These are phyloP conservation scores for Enteromius paludinosus DNA, from an alignment of 2,797 vertebrate species.

Conservation along the genomic window DNA sequence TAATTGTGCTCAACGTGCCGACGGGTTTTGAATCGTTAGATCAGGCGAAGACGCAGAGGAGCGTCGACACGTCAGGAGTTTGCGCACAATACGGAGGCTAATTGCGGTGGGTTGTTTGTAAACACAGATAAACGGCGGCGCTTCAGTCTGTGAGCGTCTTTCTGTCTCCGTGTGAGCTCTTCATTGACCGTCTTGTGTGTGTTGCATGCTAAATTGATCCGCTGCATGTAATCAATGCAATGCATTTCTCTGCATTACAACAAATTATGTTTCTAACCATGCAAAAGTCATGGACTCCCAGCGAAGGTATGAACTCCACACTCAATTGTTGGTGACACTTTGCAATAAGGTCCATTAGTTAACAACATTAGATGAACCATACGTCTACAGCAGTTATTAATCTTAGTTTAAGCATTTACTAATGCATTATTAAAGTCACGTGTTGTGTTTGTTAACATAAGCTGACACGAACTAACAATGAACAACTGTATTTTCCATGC, in stretches of 20 bases:
- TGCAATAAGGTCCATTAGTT: too few species aligned
- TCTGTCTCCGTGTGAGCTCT: background rate
- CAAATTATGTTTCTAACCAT: background rate
- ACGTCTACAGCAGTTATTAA: too few species aligned
- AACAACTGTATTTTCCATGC: too few species aligned
- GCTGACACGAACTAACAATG: too few species aligned
- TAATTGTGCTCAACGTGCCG: constrained; percentile 16
- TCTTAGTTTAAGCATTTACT: too few species aligned
- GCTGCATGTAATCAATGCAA: background rate
- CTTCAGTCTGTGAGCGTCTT: background rate
- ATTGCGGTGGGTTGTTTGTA: background rate
- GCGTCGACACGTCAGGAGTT: background rate
- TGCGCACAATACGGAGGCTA: background rate
- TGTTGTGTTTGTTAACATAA: too few species aligned
- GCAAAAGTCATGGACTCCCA: background rate
- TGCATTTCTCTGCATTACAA: background rate
- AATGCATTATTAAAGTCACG: too few species aligned
- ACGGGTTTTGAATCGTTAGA: background rate
- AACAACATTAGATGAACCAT: too few species aligned
- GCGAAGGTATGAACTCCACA: too few species aligned
- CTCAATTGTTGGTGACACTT: too few species aligned
- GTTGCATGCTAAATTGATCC: background rate
- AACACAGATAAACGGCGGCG: background rate
- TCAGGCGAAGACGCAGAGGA: background rate
- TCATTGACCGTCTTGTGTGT: background rate